Base-by-base conservation (phyloP, 2,888 invertebrate species). In the Phlogophora meticulosa region DNA sequence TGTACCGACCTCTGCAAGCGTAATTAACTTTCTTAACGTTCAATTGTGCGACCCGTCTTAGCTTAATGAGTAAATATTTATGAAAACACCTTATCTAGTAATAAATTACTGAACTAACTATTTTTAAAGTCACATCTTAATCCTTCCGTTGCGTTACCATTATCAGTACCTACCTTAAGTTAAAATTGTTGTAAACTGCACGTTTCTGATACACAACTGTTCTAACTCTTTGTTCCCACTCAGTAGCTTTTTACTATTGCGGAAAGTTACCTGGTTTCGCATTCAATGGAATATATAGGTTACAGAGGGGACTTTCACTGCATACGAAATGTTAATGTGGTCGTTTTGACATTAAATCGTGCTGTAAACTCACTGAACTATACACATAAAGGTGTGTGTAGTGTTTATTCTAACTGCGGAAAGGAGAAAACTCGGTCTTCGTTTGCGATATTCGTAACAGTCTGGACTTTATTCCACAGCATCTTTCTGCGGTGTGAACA, bases 281-380 rank as follows among this genome's bases (percentile, higher is more conserved):
- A 76, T 76, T 76, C 72, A 76, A 77, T 76, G 56, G 75, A 67
- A 76, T 76, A 75, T 75, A 76, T 76, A 76, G 75, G 77, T 76
- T 76, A 76, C 67, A 56, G 56, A 72, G 77, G 75, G 75, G 75
- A 76, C 75, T 76, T 76, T 76, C 77, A 62, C 68, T 72, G 75
- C 77, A 76, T 77, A 72, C 75, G 77, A 72, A 76, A 76, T 76
- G 75, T 76, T 76, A 76, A 76, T 76, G 75, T 77, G 75, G 77
- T 72, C 77, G 75, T 77, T 76, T 77, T 72, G 75, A 76, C 75
- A 77, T 76, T 72, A 76, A 76, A 77, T 77, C 67, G 75, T 67
- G 59, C 59, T 72, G 62, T 72, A 72, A 77, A 77, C 75, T 77
- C 61, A 55, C 61, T 72, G 57, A 76, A 75, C 72, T 72, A 72